Base-by-base conservation (phyloP, 2,888 invertebrate genomes). In the Morpho helenor region DNA sequence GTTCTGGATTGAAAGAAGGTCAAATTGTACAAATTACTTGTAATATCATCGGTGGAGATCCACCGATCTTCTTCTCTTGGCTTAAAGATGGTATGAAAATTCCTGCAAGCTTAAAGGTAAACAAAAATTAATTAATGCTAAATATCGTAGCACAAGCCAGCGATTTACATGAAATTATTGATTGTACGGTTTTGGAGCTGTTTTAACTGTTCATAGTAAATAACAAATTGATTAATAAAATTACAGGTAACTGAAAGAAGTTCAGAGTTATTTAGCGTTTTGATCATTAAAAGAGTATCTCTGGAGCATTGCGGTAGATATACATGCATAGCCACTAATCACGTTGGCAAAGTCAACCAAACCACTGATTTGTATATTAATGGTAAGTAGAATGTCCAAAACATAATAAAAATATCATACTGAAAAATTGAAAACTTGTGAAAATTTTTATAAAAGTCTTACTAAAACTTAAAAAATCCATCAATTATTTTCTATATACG, bases 11-110 rank as follows among this genome's bases (percentile, higher is more conserved):
- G 2, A 95, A 96, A 82, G 95, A 97, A 88, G 95, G 96, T 48
- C 95, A 96, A 73, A 92, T 97, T 68, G 95, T 96, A 41, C 95
- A 96, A 79, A 95, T 97, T 47, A 95, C 96, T 2, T 96, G 96
- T 75, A 95, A 94, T 61, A 94, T 96, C 52, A 94, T 94, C 43
- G 87, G 94, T 46, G 94, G 94, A 43, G 94, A 94, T 73, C 93
- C 94, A 69, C 94, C 94, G 9, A 93, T 94, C 59, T 93, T 93
- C 74, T 94, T 94, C 66, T 92, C 93, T 16, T 94, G 94, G 94
- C 83, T 93, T 58, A 94, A 94, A 71, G 94, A 94, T 74, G 93
- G 92, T 40, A 91, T 91, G 74, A 92, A 93, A 58, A 92, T 94
- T 65, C 92, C 94, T 3, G 84, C 92, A 40, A 91, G 85, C 63